Conservation (phyloP, 2,888 invertebrate genomes). For the Acronicta aceris region DNA sequence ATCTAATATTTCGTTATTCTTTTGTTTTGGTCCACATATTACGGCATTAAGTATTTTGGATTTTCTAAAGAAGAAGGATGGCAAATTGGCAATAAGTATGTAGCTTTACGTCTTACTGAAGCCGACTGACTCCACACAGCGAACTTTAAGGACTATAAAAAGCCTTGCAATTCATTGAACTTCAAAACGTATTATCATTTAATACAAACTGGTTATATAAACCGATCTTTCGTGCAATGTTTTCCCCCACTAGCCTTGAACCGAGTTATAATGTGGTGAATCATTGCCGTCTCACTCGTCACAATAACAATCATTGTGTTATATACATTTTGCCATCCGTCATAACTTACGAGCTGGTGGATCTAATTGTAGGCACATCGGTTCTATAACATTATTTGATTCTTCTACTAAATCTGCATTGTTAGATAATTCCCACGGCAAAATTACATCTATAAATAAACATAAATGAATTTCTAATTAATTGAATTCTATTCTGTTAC, state of each 20-base stretch:
- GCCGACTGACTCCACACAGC: too few species aligned
- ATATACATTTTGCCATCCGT: conserved; percentile 15
- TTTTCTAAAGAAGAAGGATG: too few species aligned
- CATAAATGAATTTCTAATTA: too few species aligned
- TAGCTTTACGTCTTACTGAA: background rate
- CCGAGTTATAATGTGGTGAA: conserved; percentile 38
- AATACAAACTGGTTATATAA: conserved; percentile 10
- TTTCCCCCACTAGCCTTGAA: conserved; percentile 39
- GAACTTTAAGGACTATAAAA: too few species aligned
- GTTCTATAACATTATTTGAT: background rate
- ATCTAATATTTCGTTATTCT: too few species aligned
- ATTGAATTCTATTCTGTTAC: too few species aligned
- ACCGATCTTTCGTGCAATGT: conserved; percentile 15
- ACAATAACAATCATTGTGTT: conserved; percentile 30
- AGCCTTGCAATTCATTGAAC: too few species aligned
- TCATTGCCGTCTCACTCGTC: conserved; percentile 38
- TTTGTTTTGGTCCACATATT: too few species aligned
- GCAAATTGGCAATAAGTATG: too few species aligned
- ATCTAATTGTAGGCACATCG: conserved; percentile 21
- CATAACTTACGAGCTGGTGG: conserved; percentile 16
- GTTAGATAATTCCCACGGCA: too few species aligned
- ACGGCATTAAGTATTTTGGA: too few species aligned
- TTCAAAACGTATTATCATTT: background rate
- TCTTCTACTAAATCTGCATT: background rate
- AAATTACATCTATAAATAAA: too few species aligned